Evolutionary conservation across 2,888 invertebrate genomes (phyloP).

Genomic region (Gortyna flavago): DNA sequence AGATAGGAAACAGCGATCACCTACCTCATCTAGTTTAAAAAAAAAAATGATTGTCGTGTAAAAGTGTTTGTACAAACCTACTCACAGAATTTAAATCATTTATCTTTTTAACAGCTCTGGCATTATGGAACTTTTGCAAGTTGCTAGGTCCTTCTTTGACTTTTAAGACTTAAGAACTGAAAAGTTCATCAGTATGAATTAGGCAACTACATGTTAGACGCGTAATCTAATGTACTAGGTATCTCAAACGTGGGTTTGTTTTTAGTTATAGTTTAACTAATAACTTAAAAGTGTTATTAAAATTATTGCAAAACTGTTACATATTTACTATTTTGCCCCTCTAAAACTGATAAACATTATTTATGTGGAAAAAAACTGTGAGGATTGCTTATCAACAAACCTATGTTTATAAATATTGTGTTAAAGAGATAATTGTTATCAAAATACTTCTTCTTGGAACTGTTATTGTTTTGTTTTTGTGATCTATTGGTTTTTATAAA

Average conservation of each 20-base stretch:
- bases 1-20: neutral
- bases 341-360: neutral
- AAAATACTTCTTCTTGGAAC: slow-evolving; percentile 35
- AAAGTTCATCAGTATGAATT: neutral
- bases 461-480: slow-evolving; percentile 51
- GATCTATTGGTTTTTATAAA: slow-evolving; percentile 29
- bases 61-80: neutral
- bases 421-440: slow-evolving; percentile 36
- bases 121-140: neutral
- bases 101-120: neutral
- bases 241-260: neutral
- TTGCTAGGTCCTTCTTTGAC: neutral
- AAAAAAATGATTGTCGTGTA: neutral
- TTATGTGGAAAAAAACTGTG: neutral
- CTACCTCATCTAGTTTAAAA: neutral
- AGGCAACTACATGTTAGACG: neutral
- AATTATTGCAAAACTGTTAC: neutral
- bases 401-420: slow-evolving; percentile 22
- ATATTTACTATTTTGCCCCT: neutral
- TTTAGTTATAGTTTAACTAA: neutral
- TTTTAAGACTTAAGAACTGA: neutral
- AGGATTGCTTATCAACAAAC: slow-evolving; percentile 13
- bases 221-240: no score
- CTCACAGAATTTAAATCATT: neutral
- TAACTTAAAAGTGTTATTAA: neutral